Base-by-base conservation (phyloP, 37 sponge, comb jelly and placozoan species). In the Corticium candelabrum region DNA sequence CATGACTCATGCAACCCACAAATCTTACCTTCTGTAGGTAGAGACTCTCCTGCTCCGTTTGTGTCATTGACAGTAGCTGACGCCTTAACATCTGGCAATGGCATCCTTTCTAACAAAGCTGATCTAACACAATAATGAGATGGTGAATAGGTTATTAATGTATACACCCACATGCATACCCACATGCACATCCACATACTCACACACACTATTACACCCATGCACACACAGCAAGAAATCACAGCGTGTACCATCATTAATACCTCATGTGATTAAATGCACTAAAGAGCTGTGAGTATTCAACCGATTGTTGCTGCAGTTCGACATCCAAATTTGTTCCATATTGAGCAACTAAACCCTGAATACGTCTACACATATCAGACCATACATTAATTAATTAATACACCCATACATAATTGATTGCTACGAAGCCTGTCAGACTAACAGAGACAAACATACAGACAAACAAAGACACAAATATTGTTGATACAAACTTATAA, bases 241-340 rank as follows among this genome's bases (percentile, higher is more conserved):
- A n/a, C n/a, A n/a, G n/a, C n/a, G n/a, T n/a, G n/a, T n/a, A n/a
- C n/a, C n/a, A n/a, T n/a, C n/a, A n/a, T n/a, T 38, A 77, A 3
- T 36, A 88, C 90, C 94, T 89, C 90, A 93, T 87, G 2, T 79
- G 40, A 38, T 89, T 87, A 35, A 87, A 93, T n/a, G 86, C 85
- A 40, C 43, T 88, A 72, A 94, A 90, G 39, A 96, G 87, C 40
- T 86, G 75, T 3, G 68, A 7, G 74, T 96, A 96, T 76, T 96
- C 97, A 37, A 93, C 91, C 40, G 94, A 86, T 75, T 94, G 85
- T 76, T 96, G 97, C 69, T 96, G 97, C n/a, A 96, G 78, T 71
- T 96, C 97, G 57, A 86, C 86, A 76, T 96, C 87, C 80, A 90
- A 37, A 72, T 85, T 83, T 76, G 84, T 83, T 1, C 68, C 78